A percentile compares a stretch with the other conserved stretches of the same genome.
Evolutionary conservation across 2,113 vertebrate genomes (phyloP).

Genomic region (Pongo pygmaeus): DNA sequence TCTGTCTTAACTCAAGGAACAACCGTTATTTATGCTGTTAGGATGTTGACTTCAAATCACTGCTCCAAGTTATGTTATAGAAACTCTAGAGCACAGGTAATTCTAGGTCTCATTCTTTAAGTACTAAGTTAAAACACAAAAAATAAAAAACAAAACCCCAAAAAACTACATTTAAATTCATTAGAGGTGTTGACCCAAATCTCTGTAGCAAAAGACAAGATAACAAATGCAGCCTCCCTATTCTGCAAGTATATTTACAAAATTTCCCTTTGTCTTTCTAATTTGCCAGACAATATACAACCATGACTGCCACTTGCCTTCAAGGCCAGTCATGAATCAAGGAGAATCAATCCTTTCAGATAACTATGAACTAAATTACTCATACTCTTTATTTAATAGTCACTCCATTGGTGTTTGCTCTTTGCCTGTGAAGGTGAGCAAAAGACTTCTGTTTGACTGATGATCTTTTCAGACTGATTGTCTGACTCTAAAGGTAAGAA

Average conservation of each 20-base stretch:
- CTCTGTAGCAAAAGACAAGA: not conserved
- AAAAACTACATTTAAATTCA: not conserved
- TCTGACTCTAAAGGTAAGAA: not conserved
- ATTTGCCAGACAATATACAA: not conserved
- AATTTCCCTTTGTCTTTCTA: conserved; percentile 1
- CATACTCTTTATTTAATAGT: not conserved
- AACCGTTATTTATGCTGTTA: not conserved
- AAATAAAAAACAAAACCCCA: not conserved
- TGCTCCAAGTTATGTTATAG: not conserved
- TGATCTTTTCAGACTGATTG: not conserved
- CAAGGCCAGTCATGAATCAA: not conserved
- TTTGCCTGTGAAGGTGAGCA: not conserved
- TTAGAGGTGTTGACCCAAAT: not conserved
- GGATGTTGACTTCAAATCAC: not conserved
- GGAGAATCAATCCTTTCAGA: not conserved
- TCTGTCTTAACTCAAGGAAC: not conserved
- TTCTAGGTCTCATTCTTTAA: not conserved
- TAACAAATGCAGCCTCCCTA: not conserved
- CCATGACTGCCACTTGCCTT: not conserved
- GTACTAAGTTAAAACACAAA: not conserved
- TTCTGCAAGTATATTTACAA: not conserved
- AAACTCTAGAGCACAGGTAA: not conserved
- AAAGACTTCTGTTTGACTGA: not conserved
- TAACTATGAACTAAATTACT: not conserved
- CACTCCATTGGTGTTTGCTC: not conserved